A percentile compares a stretch with the other conserved stretches of the same genome.
Evolutionary conservation across 2,113 vertebrate genomes (phyloP).

Genomic region (Oncorhynchus gorbuscha): DNA sequence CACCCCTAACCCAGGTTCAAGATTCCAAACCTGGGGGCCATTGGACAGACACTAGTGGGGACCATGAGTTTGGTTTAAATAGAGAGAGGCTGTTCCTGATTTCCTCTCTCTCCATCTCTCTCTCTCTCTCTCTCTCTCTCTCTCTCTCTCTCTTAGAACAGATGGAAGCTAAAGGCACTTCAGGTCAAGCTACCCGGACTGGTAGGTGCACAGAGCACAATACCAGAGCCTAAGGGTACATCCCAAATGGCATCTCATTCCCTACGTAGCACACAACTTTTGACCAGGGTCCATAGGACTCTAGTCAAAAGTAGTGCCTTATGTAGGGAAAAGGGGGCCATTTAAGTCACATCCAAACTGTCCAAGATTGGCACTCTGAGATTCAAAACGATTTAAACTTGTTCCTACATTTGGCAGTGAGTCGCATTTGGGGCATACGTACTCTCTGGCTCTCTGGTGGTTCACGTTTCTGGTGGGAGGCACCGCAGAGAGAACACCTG

Average conservation of each 20-base stretch:
- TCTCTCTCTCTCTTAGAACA: conserved; percentile 16
- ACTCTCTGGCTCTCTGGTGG: no score
- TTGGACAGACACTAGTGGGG: conserved; percentile 39
- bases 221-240: no score
- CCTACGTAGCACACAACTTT: no score
- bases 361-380: no score
- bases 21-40: neutral
- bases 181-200: conserved; percentile 17
- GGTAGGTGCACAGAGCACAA: neutral
- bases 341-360: no score
- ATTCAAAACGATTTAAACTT: conserved; percentile 53
- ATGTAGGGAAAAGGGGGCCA: no score
- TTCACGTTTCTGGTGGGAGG: no score
- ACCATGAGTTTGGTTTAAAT: conserved; percentile 44
- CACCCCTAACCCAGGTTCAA: conserved; percentile 9
- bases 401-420: conserved; percentile 21
- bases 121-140: no score
- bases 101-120: neutral
- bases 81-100: conserved; percentile 37
- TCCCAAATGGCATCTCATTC: no score
- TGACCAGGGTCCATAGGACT: no score
- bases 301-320: neutral
- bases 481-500: no score
- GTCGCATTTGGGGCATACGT: no score
- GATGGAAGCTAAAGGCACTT: conserved; percentile 50